Base-by-base conservation (phyloP, 2,888 invertebrate species). In the Zaprionus obscuricornis region DNA sequence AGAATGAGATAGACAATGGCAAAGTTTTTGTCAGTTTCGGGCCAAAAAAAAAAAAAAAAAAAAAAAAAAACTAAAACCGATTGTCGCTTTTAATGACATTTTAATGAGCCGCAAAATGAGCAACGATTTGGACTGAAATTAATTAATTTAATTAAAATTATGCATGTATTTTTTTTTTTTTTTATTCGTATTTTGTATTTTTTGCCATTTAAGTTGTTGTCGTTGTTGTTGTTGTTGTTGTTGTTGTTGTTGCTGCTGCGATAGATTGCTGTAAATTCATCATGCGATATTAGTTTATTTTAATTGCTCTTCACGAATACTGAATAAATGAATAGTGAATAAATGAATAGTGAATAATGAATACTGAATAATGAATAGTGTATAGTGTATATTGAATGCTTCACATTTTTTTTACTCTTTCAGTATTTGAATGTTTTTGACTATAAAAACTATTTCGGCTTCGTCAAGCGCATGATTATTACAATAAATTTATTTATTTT, bases 101-200 rank as follows among this genome's bases (percentile, higher is more conserved):
- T 77, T 77, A 77, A 77, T 77, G 83, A 74, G 78, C 70, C 54
- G 66, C 74, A 66, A 77, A 85, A 77, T 73, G 63, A 49, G 64
- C 66, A 40, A 42, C 66, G 60, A 66, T 66, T 77, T 73, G 46
- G 66, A 33, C 58, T 46, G 29, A 50, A 75, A 76, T 82, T 74
- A 77, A 77, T 66, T 56, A 58, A 85, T 57, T 77, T 57, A 77
- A 85, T 82, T 77, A 59, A 73, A 74, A 55, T 66, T 54, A 33
- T 55, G 27, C 39, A 40, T 8, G 16, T n/a, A 27, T 24, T 37
- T 57, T 51, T 33, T 49, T 46, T 40, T 26, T 20, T 47, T 47
- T 65, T 39, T 43, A 22, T 20, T 16, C 42, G 37, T 40, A 20
- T 49, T 14, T 18, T n/a, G n/a, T n/a, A n/a, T n/a, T n/a, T n/a